Base-by-base conservation (phyloP, 2,888 invertebrate genomes). In the Blomia tropicalis region DNA sequence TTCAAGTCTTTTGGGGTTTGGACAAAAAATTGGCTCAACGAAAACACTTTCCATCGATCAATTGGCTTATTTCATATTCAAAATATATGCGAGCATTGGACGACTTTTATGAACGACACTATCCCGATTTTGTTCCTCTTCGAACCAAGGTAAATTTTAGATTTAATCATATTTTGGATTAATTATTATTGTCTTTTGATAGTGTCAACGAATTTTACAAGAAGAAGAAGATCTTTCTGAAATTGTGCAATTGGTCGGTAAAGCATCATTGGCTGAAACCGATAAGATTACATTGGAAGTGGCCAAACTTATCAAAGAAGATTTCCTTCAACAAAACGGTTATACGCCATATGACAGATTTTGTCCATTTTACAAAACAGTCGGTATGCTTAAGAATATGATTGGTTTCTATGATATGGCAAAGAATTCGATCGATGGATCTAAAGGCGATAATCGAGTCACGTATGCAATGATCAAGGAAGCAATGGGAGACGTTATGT, bases 281-380 rank as follows among this genome's bases (percentile, higher is more conserved):
- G 98, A 98, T 77, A 99, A 99, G 78, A 95, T 99, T 75, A 98
- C 96, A 0, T 81, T 99, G 65, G 98, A 99, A 79, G 91, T 99
- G 53, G 95, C 96, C 70, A 93, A 92, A 76, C 79, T 99, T 70
- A 80, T 99, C 66, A 96, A 98, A 75, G 98, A 99, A 75, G 98
- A 99, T 79, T 99, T 96, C 81, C 77, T 99, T 73, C 98, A 99
- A 77, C 98, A 99, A 77, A 99, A 99, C 81, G 92, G 95, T 77
- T 88, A 91, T 76, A 88, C 90, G 2, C 78, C 87, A 1, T 91
- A 91, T 77, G 91, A 91, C 78, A 83, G 96, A 67, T 96, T 92
- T 82, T 99, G 98, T 73, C 98, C 98, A 71, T 99, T 99, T 82
- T 99, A 96, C 81, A 99, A 98, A 80, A 96, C 96, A 19, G 91